Conservation (phyloP, 1,140 invertebrate species). For the Parapsyche elsis region DNA sequence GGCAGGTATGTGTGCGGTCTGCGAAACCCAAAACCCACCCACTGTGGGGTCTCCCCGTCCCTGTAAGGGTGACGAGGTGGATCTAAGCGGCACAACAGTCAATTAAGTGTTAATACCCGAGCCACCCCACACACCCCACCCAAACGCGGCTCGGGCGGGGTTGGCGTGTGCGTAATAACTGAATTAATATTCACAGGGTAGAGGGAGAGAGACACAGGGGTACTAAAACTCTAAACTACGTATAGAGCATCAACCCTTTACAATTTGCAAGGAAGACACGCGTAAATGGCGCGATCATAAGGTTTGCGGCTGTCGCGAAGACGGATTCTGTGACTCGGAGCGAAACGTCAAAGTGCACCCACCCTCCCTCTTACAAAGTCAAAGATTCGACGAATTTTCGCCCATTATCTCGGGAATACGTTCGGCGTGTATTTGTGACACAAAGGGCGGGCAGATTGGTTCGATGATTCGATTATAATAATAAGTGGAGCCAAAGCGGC, state of each 20-base stretch:
- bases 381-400: no score
- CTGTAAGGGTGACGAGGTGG: slow-evolving; percentile 23
- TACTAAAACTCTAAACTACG: no score
- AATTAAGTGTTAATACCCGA: slow-evolving; percentile 55
- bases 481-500: no score
- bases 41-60: not conserved
- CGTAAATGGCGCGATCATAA: slow-evolving; percentile 27
- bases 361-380: no score
- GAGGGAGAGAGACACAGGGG: not conserved
- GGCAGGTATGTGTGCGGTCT: slow-evolving; percentile 48
- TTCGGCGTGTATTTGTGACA: no score
- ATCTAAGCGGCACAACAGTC: slow-evolving; percentile 54
- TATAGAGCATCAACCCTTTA: not conserved
- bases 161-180: slow-evolving; percentile 45
- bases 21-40: slow-evolving; percentile 42
- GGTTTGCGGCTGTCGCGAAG: slow-evolving; percentile 1
- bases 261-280: not conserved
- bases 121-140: slow-evolving; percentile 13
- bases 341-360: no score
- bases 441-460: no score
- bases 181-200: slow-evolving; percentile 41
- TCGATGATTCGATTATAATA: no score
- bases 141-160: not conserved
- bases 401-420: no score
- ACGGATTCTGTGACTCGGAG: not conserved